Conservation (phyloP, 2,797 vertebrate species). For the Eutrigla gurnardus region DNA sequence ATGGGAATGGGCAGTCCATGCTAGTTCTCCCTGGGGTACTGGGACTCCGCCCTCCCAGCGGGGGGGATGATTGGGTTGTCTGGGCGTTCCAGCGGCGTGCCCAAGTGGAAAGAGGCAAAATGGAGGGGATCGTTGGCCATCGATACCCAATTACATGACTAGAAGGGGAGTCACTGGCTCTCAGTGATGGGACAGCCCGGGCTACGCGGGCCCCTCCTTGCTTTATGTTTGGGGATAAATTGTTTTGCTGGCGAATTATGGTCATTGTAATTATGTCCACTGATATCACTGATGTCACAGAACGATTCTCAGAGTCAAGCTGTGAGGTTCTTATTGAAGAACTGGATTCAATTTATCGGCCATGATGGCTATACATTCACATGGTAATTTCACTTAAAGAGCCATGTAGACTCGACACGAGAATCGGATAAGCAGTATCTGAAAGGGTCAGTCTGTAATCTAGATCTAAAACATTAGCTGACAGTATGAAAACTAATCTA, state of each 20-base stretch:
- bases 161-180: conserved; percentile 61
- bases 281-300: conserved; percentile 35
- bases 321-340: conserved; percentile 67
- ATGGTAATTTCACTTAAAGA: conserved; percentile 46
- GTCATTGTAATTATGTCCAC: conserved; percentile 75
- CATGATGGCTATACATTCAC: conserved; percentile 50
- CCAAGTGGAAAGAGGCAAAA: conserved; percentile 82
- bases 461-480: background rate
- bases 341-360: conserved; percentile 51
- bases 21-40: conserved; percentile 54
- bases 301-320: conserved; percentile 64
- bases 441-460: background rate
- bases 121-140: conserved; percentile 81
- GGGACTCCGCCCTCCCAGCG: conserved; percentile 74
- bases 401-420: background rate
- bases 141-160: conserved; percentile 83
- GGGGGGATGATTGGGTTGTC: conserved; percentile 82
- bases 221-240: conserved; percentile 69
- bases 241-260: conserved; percentile 69
- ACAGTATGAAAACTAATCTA: background rate
- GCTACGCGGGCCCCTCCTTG: conserved; percentile 37
- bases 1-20: conserved; percentile 54
- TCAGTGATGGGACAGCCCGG: conserved; percentile 47
- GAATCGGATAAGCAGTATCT: conserved; percentile 4
- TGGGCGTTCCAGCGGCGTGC: conserved; percentile 74